Percentiles rank a stretch among this genome's conserved stretches.
Conservation (phyloP, 2,888 invertebrate species). For the Chelonus formosanus region DNA sequence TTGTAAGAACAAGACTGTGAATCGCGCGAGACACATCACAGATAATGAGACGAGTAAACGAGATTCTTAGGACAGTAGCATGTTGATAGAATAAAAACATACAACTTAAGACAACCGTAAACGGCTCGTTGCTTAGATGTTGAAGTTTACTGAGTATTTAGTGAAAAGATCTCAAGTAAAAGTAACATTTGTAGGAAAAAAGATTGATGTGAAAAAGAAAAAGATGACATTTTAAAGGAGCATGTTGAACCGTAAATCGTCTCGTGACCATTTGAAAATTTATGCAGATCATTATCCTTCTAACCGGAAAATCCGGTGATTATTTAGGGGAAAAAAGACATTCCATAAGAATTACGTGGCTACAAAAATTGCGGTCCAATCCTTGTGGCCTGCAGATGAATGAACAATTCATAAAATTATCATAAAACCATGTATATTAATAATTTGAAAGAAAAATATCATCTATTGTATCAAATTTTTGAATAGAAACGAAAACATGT, state of each 20-base stretch:
- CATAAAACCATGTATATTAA: no score
- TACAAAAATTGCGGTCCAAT: conserved; percentile 26
- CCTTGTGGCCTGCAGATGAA: no score
- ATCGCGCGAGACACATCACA: conserved; percentile 41
- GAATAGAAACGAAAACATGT: no score
- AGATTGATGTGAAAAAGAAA: no score
- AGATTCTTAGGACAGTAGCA: conserved; percentile 36
- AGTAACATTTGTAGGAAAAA: no score
- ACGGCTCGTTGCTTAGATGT: conserved; percentile 2
- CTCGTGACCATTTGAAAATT: conserved; percentile 45
- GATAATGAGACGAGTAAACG: conserved; percentile 45
- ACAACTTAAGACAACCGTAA: conserved; percentile 13
- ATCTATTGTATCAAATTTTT: no score
- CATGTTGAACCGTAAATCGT: conserved; percentile 30
- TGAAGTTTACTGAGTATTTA: conserved; percentile 10
- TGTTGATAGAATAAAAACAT: conserved; percentile 5
- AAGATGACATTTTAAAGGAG: no score
- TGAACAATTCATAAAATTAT: no score
- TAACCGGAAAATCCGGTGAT: conserved; percentile 44
- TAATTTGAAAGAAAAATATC: no score
- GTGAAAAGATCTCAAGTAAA: no score
- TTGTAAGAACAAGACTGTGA: conserved; percentile 36
- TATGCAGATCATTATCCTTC: conserved; percentile 46
- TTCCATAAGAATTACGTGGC: conserved; percentile 32
- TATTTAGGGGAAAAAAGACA: conserved; percentile 40